A percentile compares a stretch with the other conserved stretches of the same genome.
phyloP scores from a whole-genome alignment of 1,140 invertebrate species.

The Drosophila bipectinata region DNA sequence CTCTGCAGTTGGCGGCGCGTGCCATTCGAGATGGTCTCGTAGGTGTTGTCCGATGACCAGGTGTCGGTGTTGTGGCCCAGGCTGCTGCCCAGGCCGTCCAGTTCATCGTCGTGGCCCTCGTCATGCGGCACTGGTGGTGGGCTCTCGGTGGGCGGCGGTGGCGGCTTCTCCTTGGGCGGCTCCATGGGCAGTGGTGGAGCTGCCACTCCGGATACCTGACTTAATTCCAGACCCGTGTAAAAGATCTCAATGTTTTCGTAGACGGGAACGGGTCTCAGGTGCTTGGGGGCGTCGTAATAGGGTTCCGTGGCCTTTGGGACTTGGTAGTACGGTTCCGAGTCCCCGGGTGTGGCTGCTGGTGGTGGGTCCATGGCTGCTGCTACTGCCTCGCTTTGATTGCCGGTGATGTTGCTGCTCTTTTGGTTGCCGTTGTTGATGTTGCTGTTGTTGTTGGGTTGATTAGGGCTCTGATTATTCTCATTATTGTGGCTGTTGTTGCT shows the following conservation, averaged over 20 bases:
- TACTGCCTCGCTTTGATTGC: conserved; percentile 22
- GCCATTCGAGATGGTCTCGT: conserved; percentile 73
- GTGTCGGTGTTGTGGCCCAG: conserved; percentile 58
- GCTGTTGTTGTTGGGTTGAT: conserved; percentile 53
- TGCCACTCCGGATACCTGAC: conserved; percentile 11
- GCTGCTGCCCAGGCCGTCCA: conserved; percentile 51
- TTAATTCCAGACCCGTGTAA: conserved; percentile 78
- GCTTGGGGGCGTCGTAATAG: conserved; percentile 82
- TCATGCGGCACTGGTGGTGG: conserved; percentile 54
- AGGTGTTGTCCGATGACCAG: conserved; percentile 78
- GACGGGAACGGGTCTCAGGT: conserved; percentile 84
- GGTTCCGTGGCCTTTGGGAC: conserved; percentile 81
- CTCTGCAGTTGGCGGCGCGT: conserved; percentile 56
- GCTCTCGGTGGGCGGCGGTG: conserved; percentile 90
- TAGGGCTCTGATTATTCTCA: conserved; percentile 71
- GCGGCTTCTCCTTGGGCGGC: conserved; percentile 93
- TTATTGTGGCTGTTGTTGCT: conserved; percentile 69
- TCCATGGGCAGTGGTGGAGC: conserved; percentile 84
- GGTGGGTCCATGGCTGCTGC: conserved; percentile 7
- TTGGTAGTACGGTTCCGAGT: conserved; percentile 80
- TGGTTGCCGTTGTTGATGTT: conserved; percentile 35
- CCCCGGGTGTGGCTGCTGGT: conserved; percentile 38
- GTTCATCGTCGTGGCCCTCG: conserved; percentile 45
- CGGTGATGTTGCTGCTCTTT: conserved; percentile 36
- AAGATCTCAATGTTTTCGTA: conserved; percentile 87